These are phyloP conservation scores for Ptychadena robeensis DNA, from an alignment of 2,797 vertebrate species.

Conservation along the genomic window DNA sequence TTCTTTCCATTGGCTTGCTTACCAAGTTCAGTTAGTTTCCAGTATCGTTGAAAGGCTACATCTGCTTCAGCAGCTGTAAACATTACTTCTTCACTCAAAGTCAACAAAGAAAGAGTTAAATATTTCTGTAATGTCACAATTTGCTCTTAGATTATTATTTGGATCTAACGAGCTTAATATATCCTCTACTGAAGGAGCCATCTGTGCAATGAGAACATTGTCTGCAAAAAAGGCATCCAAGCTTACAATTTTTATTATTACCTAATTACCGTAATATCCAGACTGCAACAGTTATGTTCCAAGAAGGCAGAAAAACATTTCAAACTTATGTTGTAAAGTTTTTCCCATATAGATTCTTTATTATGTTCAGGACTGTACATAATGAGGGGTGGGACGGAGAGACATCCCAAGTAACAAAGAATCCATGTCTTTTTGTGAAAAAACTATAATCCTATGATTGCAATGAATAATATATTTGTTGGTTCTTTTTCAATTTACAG, in stretches of 20 bases:
- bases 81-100: background rate
- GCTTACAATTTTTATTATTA: background rate
- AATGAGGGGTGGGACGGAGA: no score
- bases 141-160: background rate
- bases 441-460: no score
- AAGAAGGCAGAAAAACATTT: background rate
- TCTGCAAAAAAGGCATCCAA: background rate
- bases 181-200: background rate
- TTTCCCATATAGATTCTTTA: no score
- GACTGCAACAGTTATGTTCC: background rate
- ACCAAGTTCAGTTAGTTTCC: background rate
- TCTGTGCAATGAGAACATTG: background rate
- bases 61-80: slow-evolving; percentile 8
- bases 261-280: background rate
- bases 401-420: no score
- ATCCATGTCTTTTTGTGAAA: no score
- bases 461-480: no score
- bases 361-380: no score
- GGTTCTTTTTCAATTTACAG: no score
- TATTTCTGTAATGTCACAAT: slow-evolving; percentile 11
- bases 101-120: background rate
- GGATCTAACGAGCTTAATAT: background rate
- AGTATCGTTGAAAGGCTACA: background rate
- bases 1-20: background rate
- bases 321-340: background rate